Base-by-base conservation (phyloP, 1,140 invertebrate genomes). In the Gonatopus flavifemur region DNA sequence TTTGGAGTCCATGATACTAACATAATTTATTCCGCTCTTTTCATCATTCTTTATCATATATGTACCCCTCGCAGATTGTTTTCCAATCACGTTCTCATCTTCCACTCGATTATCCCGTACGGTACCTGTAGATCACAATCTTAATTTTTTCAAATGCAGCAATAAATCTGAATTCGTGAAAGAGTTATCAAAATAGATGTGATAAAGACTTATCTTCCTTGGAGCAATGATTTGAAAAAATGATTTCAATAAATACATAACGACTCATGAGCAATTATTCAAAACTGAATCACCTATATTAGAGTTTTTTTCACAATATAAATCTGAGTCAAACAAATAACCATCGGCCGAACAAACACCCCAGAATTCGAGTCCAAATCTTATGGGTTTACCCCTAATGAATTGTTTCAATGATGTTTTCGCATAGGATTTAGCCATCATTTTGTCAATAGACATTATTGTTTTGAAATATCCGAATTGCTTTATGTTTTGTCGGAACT, bases 401-500 rank as follows among this genome's bases (percentile, higher is more conserved):
- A 72, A 77, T 47, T 77, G 72, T 46, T 69, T 69, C 35, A 72
- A 54, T 67, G 67, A 52, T 67, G 32, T 33, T 33, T 15, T 6
- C 4, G 32, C 32, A 33, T 33, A 33, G 5, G 32, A 33, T 20
- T 38, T 38, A 15, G 21, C 13, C 37, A 38, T 33, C 32, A 33
- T 33, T 22, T 38, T 19, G 9, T 38, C 37, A 77, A 32, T 45
- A 37, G n/a, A 77, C 52, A 20, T 72, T 65, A n/a, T 51, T 54
- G 57, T 79, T 72, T 51, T 79, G 74, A 19, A 78, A 62, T 20
- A 50, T 64, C n/a, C 74, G 35, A 53, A 66, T 49, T 58, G 67
- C 36, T 55, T 28, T 62, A 37, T 9, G 48, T 54, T 24, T 36
- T 55, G 25, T 32, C 30, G 20, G 1, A 37, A 36, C 6, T 9